Evolutionary conservation across 2,113 vertebrate genomes (phyloP), one percentile per base, ranked within the genome.

Genomic region (Trinectes maculatus): DNA sequence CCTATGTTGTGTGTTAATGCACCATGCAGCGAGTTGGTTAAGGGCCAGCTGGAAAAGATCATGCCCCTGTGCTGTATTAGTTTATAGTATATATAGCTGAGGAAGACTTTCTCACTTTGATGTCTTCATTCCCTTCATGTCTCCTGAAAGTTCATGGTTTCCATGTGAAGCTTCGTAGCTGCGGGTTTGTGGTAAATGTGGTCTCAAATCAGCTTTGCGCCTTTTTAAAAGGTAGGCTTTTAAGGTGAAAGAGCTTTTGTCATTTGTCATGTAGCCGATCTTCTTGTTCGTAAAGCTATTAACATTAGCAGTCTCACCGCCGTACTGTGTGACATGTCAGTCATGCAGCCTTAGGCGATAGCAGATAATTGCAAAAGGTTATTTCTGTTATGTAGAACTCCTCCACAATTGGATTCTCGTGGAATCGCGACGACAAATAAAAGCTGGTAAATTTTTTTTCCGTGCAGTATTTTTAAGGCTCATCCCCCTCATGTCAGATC

Each of bases 51-150:
- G n/a, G 22, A 79, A 46, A 60, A 36, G 52, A n/a, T 9, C 64
- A 58, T 16, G 19, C 25, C 42, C 19, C 10, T 40, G 19, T 58
- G 28, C 56, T 40, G 19, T 36, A 16, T 8, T 11, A 15, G 49
- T 72, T 56, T 73, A 48, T 0, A 22, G 68, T 85, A 85, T 81
- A 89, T 79, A 81, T 54, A 80, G 59, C 54, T 1, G 7, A 4
- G 29, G n/a, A 5, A 31, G 19, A n/a, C n/a, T n/a, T n/a, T n/a
- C n/a, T n/a, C n/a, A 25, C 70, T 67, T 77, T 83, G 53, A 77
- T 46, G 44, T 64, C 39, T 51, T 53, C 26, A 33, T 49, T 53
- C 21, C 16, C 10, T 59, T 29, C 52, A 28, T 48, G 19, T 11
- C 53, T 19, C 37, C 12, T n/a, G 18, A 39, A 8, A 25, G 24